These are phyloP conservation scores for Bovichtus diacanthus DNA, from an alignment of 2,797 vertebrate species.

Conservation along the genomic window DNA sequence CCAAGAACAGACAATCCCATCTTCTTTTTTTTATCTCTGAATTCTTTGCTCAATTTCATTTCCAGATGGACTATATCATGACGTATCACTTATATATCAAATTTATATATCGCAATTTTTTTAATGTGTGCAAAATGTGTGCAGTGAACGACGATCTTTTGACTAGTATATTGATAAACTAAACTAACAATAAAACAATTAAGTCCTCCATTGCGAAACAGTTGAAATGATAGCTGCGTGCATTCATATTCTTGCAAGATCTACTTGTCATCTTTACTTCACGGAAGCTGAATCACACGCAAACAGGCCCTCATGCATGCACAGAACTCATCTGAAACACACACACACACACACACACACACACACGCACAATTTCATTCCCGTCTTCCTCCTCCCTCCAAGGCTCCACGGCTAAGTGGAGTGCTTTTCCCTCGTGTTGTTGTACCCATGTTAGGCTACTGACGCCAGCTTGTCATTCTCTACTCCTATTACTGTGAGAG, in stretches of 20 bases:
- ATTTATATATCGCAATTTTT: no score
- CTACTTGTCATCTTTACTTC: constrained; percentile 43
- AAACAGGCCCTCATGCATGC: constrained; percentile 30
- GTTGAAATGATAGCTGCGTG: not conserved
- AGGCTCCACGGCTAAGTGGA: constrained; percentile 58
- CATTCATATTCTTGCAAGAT: constrained; percentile 27
- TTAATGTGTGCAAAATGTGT: no score
- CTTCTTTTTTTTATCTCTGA: not conserved
- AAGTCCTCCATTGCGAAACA: not conserved
- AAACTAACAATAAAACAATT: no score
- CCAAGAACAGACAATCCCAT: not conserved
- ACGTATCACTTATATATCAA: not conserved
- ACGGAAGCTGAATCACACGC: constrained; percentile 42
- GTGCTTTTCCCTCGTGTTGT: constrained; percentile 60
- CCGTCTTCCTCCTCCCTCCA: constrained; percentile 24
- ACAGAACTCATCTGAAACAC: constrained; percentile 34
- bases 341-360: constrained; percentile 30
- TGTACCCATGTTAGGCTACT: constrained; percentile 62
- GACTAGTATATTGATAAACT: no score
- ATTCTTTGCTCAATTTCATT: not conserved
- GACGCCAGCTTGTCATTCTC: constrained; percentile 72
- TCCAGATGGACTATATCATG: not conserved
- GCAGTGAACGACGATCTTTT: not conserved
- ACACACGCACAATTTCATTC: constrained; percentile 22
- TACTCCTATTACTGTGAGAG: constrained; percentile 62